phyloP scores from a whole-genome alignment of 2,888 invertebrate genomes.

The Xestia c-nigrum region DNA sequence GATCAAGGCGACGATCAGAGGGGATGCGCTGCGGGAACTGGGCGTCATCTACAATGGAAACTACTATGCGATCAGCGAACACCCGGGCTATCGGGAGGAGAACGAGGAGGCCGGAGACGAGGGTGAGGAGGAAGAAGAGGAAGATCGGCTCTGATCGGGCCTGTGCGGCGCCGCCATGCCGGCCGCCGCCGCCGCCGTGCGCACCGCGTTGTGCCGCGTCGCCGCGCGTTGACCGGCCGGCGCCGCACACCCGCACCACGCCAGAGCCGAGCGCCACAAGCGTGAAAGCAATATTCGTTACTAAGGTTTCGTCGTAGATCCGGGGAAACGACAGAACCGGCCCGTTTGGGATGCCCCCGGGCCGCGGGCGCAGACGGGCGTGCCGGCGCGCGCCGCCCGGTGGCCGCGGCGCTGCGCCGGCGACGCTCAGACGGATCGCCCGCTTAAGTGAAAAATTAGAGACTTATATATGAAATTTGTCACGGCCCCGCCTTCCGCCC shows the following conservation, averaged over 20 bases:
- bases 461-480: constrained; percentile 85
- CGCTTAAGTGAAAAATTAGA: constrained; percentile 78
- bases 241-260: constrained; percentile 61
- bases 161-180: constrained; percentile 89
- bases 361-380: constrained; percentile 33
- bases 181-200: constrained; percentile 85
- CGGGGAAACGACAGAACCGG: constrained; percentile 46
- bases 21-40: constrained; percentile 96
- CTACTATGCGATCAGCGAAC: constrained; percentile 98
- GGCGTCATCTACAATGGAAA: constrained; percentile 98
- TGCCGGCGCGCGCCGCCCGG: constrained; percentile 32
- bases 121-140: constrained; percentile 95
- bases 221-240: constrained; percentile 81
- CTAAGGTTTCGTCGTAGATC: constrained; percentile 57
- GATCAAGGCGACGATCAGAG: constrained; percentile 98
- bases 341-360: constrained; percentile 39
- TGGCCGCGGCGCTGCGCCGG: constrained; percentile 59
- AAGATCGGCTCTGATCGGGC: constrained; percentile 92
- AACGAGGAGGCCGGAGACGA: constrained; percentile 96
- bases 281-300: constrained; percentile 65
- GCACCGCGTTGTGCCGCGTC: constrained; percentile 84
- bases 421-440: constrained; percentile 68
- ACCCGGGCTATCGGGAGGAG: constrained; percentile 98
- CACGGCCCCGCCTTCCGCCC: constrained; percentile 74
- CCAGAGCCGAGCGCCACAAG: constrained; percentile 45